A percentile compares a stretch with the other conserved stretches of the same genome.
Evolutionary conservation across 2,888 invertebrate genomes (phyloP).

Genomic region (Sarcophaga variegata): DNA sequence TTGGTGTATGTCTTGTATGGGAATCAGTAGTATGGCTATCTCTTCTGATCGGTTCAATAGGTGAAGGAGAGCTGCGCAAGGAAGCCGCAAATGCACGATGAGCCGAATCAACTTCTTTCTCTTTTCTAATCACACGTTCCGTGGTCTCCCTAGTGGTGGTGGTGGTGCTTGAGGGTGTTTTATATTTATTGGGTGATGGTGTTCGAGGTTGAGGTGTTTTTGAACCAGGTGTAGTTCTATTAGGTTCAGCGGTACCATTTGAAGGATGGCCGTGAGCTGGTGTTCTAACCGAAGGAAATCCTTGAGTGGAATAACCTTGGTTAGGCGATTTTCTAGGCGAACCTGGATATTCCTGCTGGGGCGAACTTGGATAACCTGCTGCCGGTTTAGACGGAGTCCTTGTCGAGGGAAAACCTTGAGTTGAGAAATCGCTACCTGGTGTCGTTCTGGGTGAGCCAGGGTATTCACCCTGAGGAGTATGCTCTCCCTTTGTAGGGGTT

Average conservation of each 20-base stretch:
- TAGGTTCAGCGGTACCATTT: constrained; percentile 29
- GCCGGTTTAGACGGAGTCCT: constrained; percentile 62
- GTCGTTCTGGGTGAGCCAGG: not conserved
- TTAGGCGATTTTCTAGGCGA: constrained; percentile 70
- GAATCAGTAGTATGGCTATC: constrained; percentile 81
- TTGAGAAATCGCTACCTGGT: constrained; percentile 63
- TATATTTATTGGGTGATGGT: constrained; percentile 68
- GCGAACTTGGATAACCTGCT: constrained; percentile 57
- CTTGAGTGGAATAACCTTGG: constrained; percentile 73
- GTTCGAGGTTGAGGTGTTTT: constrained; percentile 56
- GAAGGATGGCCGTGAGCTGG: constrained; percentile 72
- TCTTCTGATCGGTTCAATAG: constrained; percentile 83
- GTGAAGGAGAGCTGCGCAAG: constrained; percentile 85
- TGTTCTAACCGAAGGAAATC: constrained; percentile 71
- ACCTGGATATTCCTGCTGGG: constrained; percentile 54
- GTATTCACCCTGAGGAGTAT: constrained; percentile 11
- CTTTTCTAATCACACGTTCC: constrained; percentile 75
- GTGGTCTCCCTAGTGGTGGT: constrained; percentile 72
- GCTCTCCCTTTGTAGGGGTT: constrained; percentile 52
- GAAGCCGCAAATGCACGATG: constrained; percentile 90
- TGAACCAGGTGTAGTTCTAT: not conserved
- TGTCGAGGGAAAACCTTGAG: constrained; percentile 71
- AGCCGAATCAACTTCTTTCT: constrained; percentile 84
- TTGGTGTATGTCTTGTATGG: constrained; percentile 75
- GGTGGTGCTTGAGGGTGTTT: constrained; percentile 68